Percentiles rank a stretch among this genome's conserved stretches.
Conservation (phyloP, 2,797 vertebrate genomes). For the Moxostoma hubbsi region DNA sequence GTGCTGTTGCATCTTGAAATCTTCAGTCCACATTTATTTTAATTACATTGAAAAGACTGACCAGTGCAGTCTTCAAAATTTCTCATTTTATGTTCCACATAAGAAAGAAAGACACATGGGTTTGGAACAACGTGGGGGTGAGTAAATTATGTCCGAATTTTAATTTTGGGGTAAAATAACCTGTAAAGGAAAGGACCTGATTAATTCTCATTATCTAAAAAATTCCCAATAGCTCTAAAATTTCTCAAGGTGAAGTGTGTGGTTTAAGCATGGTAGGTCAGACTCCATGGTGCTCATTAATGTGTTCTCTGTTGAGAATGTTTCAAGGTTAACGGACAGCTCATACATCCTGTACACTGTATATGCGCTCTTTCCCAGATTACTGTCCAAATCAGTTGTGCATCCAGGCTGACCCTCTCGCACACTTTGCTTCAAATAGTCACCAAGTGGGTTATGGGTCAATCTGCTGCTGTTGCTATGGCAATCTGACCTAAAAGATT, state of each 20-base stretch:
- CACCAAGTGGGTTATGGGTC: constrained; percentile 31
- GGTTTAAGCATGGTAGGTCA: neutral
- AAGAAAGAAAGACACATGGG: too few species aligned
- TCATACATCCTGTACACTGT: neutral
- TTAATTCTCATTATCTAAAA: too few species aligned
- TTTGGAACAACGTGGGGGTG: too few species aligned
- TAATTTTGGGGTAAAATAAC: too few species aligned
- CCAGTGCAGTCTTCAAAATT: too few species aligned
- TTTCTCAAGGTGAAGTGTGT: constrained; percentile 3
- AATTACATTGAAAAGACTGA: too few species aligned
- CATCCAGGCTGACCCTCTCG: constrained; percentile 24
- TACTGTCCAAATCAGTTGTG: constrained; percentile 19
- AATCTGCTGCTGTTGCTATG: constrained; percentile 20
- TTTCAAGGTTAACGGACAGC: constrained; percentile 34
- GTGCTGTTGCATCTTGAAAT: too few species aligned
- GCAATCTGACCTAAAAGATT: constrained; percentile 22
- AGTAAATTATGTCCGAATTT: too few species aligned
- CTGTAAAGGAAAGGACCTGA: neutral
- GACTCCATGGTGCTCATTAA: constrained; percentile 2
- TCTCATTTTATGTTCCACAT: too few species aligned
- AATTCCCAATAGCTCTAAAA: too few species aligned
- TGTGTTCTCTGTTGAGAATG: constrained; percentile 13
- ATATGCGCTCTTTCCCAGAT: constrained; percentile 7
- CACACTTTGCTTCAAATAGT: constrained; percentile 35
- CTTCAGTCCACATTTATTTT: too few species aligned